Percentiles rank a stretch among this genome's conserved stretches.
These are phyloP conservation scores for Ambastaia sidthimunki DNA, from an alignment of 2,797 vertebrate species.

Conservation along the genomic window DNA sequence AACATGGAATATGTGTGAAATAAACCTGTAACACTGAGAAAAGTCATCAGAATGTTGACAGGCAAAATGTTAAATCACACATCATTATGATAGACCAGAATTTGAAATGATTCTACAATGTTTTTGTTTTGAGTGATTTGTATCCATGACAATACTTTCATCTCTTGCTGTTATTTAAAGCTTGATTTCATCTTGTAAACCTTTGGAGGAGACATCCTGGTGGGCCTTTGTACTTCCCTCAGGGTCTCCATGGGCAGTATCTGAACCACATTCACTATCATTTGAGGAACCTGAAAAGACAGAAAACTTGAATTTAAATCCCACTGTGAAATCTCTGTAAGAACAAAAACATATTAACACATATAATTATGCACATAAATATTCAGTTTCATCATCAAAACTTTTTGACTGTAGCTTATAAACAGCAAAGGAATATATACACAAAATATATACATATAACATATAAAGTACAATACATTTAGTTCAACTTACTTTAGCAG, in stretches of 20 bases:
- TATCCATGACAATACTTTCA: neutral
- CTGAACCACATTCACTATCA: constrained; percentile 82
- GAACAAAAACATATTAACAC: neutral
- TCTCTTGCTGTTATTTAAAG: neutral
- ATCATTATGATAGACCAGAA: neutral
- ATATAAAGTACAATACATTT: neutral
- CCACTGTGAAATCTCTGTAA: neutral
- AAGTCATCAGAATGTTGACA: neutral
- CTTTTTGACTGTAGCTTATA: too few relatives aligned
- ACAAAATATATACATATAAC: too few relatives aligned
- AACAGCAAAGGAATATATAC: too few relatives aligned
- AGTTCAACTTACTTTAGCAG: too few relatives aligned
- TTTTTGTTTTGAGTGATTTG: neutral
- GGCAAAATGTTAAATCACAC: neutral
- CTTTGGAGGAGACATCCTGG: constrained; percentile 78
- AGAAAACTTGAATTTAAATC: neutral
- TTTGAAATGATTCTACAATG: neutral
- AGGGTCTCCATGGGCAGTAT: constrained; percentile 78
- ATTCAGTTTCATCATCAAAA: neutral
- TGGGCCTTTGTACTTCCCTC: constrained; percentile 79
- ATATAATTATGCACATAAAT: neutral
- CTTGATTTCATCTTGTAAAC: constrained; percentile 59
- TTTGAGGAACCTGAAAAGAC: constrained; percentile 77
- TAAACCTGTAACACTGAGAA: neutral
- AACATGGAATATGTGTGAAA: neutral